Conservation (phyloP, 2,113 vertebrate species). For the Carollia perspicillata region DNA sequence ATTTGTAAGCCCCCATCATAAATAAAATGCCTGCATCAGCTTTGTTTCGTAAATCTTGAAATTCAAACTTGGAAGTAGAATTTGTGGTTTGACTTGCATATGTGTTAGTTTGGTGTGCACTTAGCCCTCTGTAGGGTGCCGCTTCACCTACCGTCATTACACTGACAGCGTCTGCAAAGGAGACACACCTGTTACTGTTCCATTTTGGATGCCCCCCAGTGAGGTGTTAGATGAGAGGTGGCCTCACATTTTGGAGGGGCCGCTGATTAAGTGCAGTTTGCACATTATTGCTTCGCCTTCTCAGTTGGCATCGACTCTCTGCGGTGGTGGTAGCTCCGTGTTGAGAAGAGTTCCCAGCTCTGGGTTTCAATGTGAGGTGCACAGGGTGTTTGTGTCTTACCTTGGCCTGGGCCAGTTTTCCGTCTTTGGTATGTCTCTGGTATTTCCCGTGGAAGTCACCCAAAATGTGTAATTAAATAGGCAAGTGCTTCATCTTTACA, state of each 20-base stretch:
- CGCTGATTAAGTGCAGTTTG: not conserved
- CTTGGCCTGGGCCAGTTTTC: not conserved
- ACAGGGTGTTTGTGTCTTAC: not conserved
- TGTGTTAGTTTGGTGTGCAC: not conserved
- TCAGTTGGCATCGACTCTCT: not conserved
- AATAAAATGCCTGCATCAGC: slow-evolving; percentile 2
- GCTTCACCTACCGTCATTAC: not conserved
- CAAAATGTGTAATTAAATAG: not conserved
- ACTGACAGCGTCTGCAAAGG: not conserved
- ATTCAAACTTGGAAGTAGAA: slow-evolving; percentile 29
- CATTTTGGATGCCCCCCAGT: not conserved
- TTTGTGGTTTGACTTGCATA: slow-evolving; percentile 33
- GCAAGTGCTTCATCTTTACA: not conserved
- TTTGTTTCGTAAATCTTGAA: slow-evolving; percentile 42
- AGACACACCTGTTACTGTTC: not conserved
- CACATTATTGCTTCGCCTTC: not conserved
- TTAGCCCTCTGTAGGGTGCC: not conserved
- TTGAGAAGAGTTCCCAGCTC: not conserved
- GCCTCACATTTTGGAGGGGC: not conserved
- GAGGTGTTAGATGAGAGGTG: not conserved
- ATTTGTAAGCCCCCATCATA: not conserved
- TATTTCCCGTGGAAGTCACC: not conserved
- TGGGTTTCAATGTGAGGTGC: not conserved
- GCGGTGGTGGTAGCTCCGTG: not conserved
- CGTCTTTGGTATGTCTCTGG: not conserved